Evolutionary conservation across 1,140 invertebrate species (phyloP).

Genomic region (Tribolium castaneum): DNA sequence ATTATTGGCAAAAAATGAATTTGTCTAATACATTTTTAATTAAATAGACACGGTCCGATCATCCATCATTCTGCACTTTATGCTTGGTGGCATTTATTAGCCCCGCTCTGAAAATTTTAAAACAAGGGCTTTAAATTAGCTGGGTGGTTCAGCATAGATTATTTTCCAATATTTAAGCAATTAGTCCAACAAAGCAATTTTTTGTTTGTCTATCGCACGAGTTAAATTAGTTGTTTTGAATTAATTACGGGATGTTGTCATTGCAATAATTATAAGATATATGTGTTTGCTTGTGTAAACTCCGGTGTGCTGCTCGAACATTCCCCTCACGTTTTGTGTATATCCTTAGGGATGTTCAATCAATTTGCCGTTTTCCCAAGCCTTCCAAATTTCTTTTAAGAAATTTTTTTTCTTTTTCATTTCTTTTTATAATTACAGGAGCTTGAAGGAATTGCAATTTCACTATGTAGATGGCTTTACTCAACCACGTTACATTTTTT

Average conservation of each 20-base stretch:
- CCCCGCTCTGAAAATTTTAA: background rate
- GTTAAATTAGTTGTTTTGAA: background rate
- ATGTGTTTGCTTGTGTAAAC: background rate
- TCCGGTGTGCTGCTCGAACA: background rate
- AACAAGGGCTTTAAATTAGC: background rate
- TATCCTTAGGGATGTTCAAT: slow-evolving; percentile 24
- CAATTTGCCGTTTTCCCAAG: slow-evolving; percentile 17
- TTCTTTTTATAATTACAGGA: background rate
- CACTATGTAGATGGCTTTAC: background rate
- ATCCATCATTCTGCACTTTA: background rate
- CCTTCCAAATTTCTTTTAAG: background rate
- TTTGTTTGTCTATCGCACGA: no score
- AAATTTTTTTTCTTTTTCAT: background rate
- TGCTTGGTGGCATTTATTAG: background rate
- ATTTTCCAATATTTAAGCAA: slow-evolving; percentile 10
- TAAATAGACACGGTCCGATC: background rate
- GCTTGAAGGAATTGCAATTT: background rate
- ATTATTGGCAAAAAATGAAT: background rate
- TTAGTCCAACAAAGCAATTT: background rate
- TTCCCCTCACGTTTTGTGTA: slow-evolving; percentile 20
- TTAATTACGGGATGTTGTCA: background rate
- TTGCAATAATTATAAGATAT: background rate
- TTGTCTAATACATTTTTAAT: background rate
- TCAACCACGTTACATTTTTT: background rate
- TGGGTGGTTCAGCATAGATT: background rate